A percentile compares a stretch with the other conserved stretches of the same genome.
These are phyloP conservation scores for Drosophila eugracilis DNA, from an alignment of 1,140 invertebrate genomes.

Conservation along the genomic window DNA sequence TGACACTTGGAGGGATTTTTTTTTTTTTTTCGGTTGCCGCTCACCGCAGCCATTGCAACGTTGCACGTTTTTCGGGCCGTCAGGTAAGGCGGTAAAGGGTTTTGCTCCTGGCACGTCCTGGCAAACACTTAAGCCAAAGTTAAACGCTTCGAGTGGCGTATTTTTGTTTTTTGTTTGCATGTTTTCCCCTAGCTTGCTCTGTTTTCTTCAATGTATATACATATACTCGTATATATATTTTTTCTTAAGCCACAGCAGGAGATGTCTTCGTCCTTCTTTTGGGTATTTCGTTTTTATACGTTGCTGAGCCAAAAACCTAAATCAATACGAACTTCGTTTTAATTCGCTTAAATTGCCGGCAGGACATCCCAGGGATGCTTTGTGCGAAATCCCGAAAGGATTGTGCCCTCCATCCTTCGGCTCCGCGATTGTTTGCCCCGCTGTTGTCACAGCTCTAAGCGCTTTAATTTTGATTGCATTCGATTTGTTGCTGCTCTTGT, in stretches of 20 bases:
- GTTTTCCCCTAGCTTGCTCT: conserved; percentile 49
- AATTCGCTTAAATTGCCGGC: conserved; percentile 82
- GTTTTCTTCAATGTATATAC: conserved; percentile 22
- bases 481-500: conserved; percentile 72
- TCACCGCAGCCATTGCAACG: conserved; percentile 68
- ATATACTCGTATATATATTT: conserved; percentile 6
- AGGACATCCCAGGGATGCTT: conserved; percentile 60
- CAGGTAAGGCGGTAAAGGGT: conserved; percentile 46
- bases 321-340: conserved; percentile 76
- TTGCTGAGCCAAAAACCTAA: conserved; percentile 54
- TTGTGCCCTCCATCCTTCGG: conserved; percentile 45
- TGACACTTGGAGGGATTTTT: conserved; percentile 80
- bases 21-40: conserved; percentile 56
- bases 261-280: conserved; percentile 42
- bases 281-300: conserved; percentile 24
- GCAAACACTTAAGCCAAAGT: conserved; percentile 82
- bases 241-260: conserved; percentile 63
- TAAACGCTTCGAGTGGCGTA: conserved; percentile 80
- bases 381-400: conserved; percentile 75
- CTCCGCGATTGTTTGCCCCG: conserved; percentile 65
- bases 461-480: conserved; percentile 83
- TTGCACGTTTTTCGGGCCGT: conserved; percentile 44
- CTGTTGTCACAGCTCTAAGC: conserved; percentile 81
- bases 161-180: conserved; percentile 81
- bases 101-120: conserved; percentile 60